Percentiles rank a stretch among this genome's conserved stretches.
Evolutionary conservation across 2,797 vertebrate genomes (phyloP).

Genomic region (Coccyzus lansbergi): DNA sequence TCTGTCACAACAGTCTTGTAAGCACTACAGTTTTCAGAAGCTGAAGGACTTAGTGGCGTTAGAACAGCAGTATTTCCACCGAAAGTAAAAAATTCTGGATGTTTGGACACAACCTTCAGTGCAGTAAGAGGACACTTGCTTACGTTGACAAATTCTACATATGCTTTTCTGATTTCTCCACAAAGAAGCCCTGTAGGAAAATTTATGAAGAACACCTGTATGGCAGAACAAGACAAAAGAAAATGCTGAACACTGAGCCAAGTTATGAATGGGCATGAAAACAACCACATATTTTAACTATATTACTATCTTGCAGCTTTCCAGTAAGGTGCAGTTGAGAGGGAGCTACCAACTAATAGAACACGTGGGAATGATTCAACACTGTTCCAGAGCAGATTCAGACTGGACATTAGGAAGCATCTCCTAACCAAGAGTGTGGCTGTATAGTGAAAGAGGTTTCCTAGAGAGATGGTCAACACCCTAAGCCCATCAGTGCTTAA

Average conservation of each 20-base stretch:
- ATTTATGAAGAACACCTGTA: conserved; percentile 96
- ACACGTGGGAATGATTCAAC: background rate
- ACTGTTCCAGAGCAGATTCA: background rate
- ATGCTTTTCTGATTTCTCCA: conserved; percentile 94
- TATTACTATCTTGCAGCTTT: background rate
- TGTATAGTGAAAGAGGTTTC: background rate
- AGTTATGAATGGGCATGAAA: background rate
- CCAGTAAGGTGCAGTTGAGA: background rate
- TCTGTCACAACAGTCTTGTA: conserved; percentile 89
- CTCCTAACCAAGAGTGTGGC: background rate
- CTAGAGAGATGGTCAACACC: fast-evolving
- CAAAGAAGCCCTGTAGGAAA: conserved; percentile 96
- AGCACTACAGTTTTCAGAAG: conserved; percentile 92
- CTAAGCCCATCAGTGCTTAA: background rate
- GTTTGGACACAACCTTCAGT: conserved; percentile 91
- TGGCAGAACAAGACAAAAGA: conserved; percentile 36
- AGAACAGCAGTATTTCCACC: conserved; percentile 84
- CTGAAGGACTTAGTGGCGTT: conserved; percentile 87
- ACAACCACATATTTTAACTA: background rate
- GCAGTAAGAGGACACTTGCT: conserved; percentile 88
- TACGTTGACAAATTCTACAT: conserved; percentile 96
- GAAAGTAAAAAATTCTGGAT: conserved; percentile 95
- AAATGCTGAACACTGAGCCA: conserved; percentile 43
- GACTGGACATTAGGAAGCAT: background rate
- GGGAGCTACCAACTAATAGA: background rate